Evolutionary conservation across 2,888 invertebrate species (phyloP).

Genomic region (Polyploca ridens): DNA sequence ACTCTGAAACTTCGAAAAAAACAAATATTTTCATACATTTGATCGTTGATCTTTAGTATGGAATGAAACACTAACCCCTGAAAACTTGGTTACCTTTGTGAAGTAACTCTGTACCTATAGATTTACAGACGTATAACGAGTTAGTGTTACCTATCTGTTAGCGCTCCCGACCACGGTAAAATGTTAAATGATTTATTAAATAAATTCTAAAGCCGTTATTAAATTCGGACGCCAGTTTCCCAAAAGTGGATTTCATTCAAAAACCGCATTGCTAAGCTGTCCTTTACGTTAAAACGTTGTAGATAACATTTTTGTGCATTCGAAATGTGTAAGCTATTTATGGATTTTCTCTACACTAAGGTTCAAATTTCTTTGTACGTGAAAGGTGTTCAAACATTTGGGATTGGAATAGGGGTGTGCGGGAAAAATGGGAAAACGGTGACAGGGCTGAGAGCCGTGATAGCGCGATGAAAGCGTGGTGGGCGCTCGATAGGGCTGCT

Average conservation of each 20-base stretch:
- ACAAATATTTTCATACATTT: too few species aligned
- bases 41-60: too few species aligned
- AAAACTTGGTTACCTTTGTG: too few species aligned
- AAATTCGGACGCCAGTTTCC: slow-evolving; percentile 72
- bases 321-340: slow-evolving; percentile 20
- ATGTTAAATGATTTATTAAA: slow-evolving; percentile 37
- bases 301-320: slow-evolving; percentile 27
- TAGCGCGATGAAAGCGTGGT: slow-evolving; percentile 76
- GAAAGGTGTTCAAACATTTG: slow-evolving; percentile 28
- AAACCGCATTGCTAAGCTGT: slow-evolving; percentile 77
- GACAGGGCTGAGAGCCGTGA: slow-evolving; percentile 82
- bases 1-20: too few species aligned
- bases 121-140: background rate
- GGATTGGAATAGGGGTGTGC: slow-evolving; percentile 40
- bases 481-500: slow-evolving; percentile 61
- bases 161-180: background rate
- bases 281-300: slow-evolving; percentile 32
- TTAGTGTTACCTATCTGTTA: background rate
- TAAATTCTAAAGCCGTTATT: slow-evolving; percentile 65
- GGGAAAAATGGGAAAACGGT: slow-evolving; percentile 80
- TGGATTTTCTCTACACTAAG: slow-evolving; percentile 20
- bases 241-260: slow-evolving; percentile 75
- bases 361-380: slow-evolving; percentile 24
- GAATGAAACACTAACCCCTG: too few species aligned
- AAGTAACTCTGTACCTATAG: too few species aligned